phyloP scores from a whole-genome alignment of 64 coral and sea anemone species.

The Actinia equina region DNA sequence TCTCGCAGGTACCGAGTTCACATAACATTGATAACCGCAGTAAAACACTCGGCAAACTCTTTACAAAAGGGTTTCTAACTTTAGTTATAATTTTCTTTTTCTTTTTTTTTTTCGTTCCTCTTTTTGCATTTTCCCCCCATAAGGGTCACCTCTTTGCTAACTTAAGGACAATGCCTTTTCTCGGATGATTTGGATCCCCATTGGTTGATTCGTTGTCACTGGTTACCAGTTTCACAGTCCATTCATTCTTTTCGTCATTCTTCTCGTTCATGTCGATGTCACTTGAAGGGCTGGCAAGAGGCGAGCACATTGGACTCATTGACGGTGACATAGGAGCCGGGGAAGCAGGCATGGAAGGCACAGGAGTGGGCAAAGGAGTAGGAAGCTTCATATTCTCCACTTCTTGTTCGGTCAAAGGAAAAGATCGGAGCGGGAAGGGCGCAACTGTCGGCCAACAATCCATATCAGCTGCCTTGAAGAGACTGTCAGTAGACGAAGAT shows the following conservation, averaged over 20 bases:
- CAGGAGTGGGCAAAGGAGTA: constrained; percentile 83
- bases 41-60: background rate
- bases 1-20: too few species aligned
- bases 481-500: constrained; percentile 74
- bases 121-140: background rate
- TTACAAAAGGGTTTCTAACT: background rate
- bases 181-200: constrained; percentile 56
- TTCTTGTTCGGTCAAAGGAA: constrained; percentile 86
- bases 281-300: constrained; percentile 80
- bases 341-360: constrained; percentile 68
- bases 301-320: constrained; percentile 82
- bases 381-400: constrained; percentile 69
- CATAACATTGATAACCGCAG: too few species aligned
- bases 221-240: constrained; percentile 90
- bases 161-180: constrained; percentile 97
- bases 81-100: background rate
- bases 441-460: constrained; percentile 77
- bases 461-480: constrained; percentile 47
- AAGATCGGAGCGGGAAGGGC: constrained; percentile 74
- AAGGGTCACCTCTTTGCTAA: constrained; percentile 86
- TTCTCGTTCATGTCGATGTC: constrained; percentile 56
- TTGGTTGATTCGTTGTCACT: constrained; percentile 42
- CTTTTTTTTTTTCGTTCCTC: background rate
- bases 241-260: constrained; percentile 73
- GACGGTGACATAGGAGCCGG: constrained; percentile 59